Conservation (phyloP, 2,797 vertebrate genomes). For the Pteronotus mesoamericanus region DNA sequence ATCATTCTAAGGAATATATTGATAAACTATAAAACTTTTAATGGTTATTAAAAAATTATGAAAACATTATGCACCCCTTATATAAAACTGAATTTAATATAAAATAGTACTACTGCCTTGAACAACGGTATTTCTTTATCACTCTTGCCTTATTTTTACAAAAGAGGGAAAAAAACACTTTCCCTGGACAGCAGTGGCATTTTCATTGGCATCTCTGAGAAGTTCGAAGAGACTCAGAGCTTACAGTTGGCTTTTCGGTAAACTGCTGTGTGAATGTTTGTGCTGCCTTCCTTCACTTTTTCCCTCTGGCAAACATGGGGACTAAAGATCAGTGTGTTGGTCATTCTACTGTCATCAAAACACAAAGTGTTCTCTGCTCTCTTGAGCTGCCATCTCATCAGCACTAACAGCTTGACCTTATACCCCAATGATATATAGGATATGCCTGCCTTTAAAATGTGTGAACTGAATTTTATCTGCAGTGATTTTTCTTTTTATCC, state of each 20-base stretch:
- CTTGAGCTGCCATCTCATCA: slow-evolving; percentile 53
- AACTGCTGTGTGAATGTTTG: not conserved
- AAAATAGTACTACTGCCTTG: not conserved
- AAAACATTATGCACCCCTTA: not conserved
- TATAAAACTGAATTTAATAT: not conserved
- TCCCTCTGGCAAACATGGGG: slow-evolving; percentile 45
- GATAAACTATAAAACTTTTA: not conserved
- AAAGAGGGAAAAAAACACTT: not conserved
- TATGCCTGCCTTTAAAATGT: slow-evolving; percentile 53
- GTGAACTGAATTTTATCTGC: slow-evolving; percentile 49
- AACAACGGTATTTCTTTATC: not conserved
- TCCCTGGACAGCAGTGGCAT: not conserved
- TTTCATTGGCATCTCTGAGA: not conserved
- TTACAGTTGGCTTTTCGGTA: not conserved
- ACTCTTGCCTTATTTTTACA: not conserved
- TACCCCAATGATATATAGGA: not conserved
- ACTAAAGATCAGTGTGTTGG: slow-evolving; percentile 57
- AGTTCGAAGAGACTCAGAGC: not conserved
- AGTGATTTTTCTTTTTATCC: slow-evolving; percentile 62
- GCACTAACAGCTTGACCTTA: slow-evolving; percentile 59
- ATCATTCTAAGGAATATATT: not conserved
- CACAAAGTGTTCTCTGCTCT: slow-evolving; percentile 57
- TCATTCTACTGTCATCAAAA: slow-evolving; percentile 54
- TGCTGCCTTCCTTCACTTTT: slow-evolving; percentile 6
- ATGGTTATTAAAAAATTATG: not conserved